phyloP scores from a whole-genome alignment of 2,888 invertebrate genomes.

The Notodromas monacha region DNA sequence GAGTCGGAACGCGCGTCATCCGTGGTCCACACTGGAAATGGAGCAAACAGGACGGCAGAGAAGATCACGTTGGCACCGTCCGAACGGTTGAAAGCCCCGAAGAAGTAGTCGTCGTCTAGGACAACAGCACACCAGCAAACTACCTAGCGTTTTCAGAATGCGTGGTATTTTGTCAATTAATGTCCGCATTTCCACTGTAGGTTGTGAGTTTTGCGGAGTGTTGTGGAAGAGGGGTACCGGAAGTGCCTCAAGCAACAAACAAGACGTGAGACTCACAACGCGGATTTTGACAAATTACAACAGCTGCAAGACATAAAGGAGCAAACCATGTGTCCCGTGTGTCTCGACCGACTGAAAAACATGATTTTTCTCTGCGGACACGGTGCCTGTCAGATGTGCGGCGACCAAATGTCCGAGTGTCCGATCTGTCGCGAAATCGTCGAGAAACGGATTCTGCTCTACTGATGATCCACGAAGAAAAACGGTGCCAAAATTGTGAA shows the following conservation, averaged over 20 bases:
- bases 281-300: slow-evolving; percentile 61
- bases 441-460: slow-evolving; percentile 72
- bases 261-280: slow-evolving; percentile 12
- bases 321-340: slow-evolving; percentile 96
- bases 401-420: slow-evolving; percentile 84
- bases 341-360: slow-evolving; percentile 82
- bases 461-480: slow-evolving; percentile 20
- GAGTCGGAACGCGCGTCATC: slow-evolving; percentile 73
- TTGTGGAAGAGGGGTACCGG: too few relatives aligned
- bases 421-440: slow-evolving; percentile 89
- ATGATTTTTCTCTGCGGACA: slow-evolving; percentile 96
- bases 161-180: too few relatives aligned
- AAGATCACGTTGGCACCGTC: slow-evolving; percentile 88
- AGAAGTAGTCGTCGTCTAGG: slow-evolving; percentile 94
- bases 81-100: slow-evolving; percentile 89
- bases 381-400: slow-evolving; percentile 92
- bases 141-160: too few relatives aligned
- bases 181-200: too few relatives aligned
- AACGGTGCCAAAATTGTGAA: too few relatives aligned
- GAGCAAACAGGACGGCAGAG: slow-evolving; percentile 95
- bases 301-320: slow-evolving; percentile 90
- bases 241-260: too few relatives aligned
- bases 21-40: slow-evolving; percentile 95
- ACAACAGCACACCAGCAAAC: slow-evolving; percentile 90
- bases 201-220: too few relatives aligned